These are phyloP conservation scores for Grammomys surdaster DNA, from an alignment of 2,113 vertebrate species.

Conservation along the genomic window DNA sequence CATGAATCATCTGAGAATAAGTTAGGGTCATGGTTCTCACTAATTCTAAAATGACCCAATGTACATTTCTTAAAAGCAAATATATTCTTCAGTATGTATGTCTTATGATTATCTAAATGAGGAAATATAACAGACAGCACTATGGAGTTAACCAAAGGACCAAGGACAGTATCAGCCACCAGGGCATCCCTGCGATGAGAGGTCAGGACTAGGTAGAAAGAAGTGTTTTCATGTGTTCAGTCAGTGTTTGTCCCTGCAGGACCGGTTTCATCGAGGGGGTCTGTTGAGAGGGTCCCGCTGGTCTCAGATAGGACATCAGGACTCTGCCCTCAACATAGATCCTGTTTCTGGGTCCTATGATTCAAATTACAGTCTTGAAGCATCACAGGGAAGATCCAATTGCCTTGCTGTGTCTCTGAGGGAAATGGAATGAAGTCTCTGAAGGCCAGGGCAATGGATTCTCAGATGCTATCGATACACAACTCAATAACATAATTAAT, in stretches of 20 bases:
- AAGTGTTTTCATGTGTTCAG: neutral
- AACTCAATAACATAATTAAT: neutral
- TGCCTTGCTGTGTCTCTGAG: neutral
- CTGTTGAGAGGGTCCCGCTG: neutral
- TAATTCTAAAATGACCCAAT: neutral
- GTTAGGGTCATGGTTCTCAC: neutral
- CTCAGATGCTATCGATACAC: neutral
- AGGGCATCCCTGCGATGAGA: neutral
- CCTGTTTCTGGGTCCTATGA: neutral
- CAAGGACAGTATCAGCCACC: neutral
- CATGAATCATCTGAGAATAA: neutral
- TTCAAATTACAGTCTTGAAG: neutral
- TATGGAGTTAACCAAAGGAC: neutral
- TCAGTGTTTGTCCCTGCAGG: neutral
- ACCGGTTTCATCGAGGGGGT: neutral
- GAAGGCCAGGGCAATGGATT: neutral
- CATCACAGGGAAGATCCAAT: fast-evolving
- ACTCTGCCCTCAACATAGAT: neutral
- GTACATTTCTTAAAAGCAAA: neutral
- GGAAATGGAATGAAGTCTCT: neutral
- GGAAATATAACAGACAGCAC: neutral
- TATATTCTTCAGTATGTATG: neutral
- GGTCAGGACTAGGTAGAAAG: neutral
- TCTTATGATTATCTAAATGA: neutral
- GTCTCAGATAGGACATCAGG: neutral